These are phyloP conservation scores for Lissocephala sabroskyi DNA, from an alignment of 2,888 invertebrate species.

Conservation along the genomic window DNA sequence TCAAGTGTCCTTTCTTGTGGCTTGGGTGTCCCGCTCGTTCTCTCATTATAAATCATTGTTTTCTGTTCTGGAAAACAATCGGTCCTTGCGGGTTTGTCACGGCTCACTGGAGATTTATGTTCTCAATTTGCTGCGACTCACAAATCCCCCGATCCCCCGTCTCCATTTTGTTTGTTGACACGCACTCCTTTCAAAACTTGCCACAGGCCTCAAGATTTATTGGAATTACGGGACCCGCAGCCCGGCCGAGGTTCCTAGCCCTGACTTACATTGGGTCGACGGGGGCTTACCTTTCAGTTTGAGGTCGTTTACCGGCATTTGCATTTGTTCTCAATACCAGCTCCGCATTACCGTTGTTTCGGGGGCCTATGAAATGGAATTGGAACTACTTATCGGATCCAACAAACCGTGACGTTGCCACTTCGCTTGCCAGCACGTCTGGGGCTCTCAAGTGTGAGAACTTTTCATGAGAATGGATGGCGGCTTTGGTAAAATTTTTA, in stretches of 20 bases:
- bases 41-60: constrained; percentile 54
- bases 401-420: constrained; percentile 43
- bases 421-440: background rate
- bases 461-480: background rate
- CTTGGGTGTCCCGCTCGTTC: no score
- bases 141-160: no score
- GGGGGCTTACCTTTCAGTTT: no score
- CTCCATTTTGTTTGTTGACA: constrained; percentile 51
- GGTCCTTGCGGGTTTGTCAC: constrained; percentile 17
- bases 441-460: constrained; percentile 20
- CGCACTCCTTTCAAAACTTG: constrained; percentile 18
- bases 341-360: constrained; percentile 39
- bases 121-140: no score
- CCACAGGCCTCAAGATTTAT: constrained; percentile 7
- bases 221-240: constrained; percentile 3
- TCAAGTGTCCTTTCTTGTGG: constrained; percentile 12
- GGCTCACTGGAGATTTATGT: constrained; percentile 43
- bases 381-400: constrained; percentile 26
- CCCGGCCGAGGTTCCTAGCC: no score
- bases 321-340: constrained; percentile 55
- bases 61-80: constrained; percentile 19
- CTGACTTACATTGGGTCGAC: constrained; percentile 28
- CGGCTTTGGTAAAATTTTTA: no score
- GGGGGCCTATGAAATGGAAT: constrained; percentile 14
- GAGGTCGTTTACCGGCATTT: constrained; percentile 49